These are phyloP conservation scores for Colletes gigas DNA, from an alignment of 1,140 invertebrate species.

Conservation along the genomic window DNA sequence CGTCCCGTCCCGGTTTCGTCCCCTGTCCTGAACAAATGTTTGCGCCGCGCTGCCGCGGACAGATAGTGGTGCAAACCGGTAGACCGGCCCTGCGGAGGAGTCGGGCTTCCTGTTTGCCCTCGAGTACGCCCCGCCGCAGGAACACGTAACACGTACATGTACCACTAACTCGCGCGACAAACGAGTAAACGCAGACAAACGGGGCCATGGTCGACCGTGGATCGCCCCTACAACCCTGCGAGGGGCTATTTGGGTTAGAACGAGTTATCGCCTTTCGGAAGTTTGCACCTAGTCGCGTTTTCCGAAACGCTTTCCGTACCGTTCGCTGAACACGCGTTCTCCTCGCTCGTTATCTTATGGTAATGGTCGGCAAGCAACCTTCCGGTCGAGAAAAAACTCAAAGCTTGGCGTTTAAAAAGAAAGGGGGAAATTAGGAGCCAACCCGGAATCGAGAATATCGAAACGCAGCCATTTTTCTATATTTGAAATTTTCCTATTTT, in stretches of 20 bases:
- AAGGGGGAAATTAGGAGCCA: too few relatives aligned
- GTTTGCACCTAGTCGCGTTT: slow-evolving; percentile 41
- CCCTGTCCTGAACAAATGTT: slow-evolving; percentile 74
- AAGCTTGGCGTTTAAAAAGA: too few relatives aligned
- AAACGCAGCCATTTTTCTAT: too few relatives aligned
- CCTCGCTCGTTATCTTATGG: slow-evolving; percentile 25
- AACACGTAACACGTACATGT: background rate
- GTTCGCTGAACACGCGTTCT: background rate
- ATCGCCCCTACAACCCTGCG: background rate
- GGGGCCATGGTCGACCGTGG: slow-evolving; percentile 10
- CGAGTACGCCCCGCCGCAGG: slow-evolving; percentile 17
- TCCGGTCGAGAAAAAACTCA: too few relatives aligned
- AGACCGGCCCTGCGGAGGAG: slow-evolving; percentile 59
- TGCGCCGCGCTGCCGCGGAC: slow-evolving; percentile 63
- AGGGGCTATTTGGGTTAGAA: slow-evolving; percentile 45
- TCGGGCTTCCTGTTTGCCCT: slow-evolving; percentile 69
- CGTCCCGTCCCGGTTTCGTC: slow-evolving; percentile 56
- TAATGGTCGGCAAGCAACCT: too few relatives aligned
- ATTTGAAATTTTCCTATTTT: too few relatives aligned
- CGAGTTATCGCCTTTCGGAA: slow-evolving; percentile 59
- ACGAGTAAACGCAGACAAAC: slow-evolving; percentile 21
- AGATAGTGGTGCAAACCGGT: slow-evolving; percentile 60
- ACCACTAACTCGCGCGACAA: slow-evolving; percentile 24
- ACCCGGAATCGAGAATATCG: too few relatives aligned
- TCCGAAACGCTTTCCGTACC: slow-evolving; percentile 37